phyloP scores from a whole-genome alignment of 30 jellyfish, hydroid and myxozoan species.

The Hydractinia symbiolongicarpus region DNA sequence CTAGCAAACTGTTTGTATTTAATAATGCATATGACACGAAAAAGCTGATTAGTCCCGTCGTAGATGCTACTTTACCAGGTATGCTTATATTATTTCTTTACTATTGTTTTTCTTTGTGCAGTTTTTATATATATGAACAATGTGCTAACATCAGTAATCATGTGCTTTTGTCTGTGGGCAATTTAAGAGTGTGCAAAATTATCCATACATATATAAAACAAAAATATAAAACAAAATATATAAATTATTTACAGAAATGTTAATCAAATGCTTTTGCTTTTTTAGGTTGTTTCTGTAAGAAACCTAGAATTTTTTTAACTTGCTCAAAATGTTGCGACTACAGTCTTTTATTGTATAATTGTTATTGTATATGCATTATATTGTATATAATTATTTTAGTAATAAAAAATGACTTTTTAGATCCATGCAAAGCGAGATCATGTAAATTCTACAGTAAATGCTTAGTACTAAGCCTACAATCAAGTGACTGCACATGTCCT shows the following conservation, averaged over 20 bases:
- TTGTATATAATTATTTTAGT: conserved; percentile 5
- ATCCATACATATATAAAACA: no score
- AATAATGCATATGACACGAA: neutral
- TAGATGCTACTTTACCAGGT: neutral
- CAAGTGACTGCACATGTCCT: conserved; percentile 64
- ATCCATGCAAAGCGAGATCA: neutral
- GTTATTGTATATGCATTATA: neutral
- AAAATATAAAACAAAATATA: no score
- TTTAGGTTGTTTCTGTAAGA: no score
- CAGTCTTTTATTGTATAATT: neutral
- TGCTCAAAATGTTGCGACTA: no score
- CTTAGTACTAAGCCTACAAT: conserved; percentile 20
- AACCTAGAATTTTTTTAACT: no score
- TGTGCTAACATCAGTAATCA: no score
- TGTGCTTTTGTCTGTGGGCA: no score
- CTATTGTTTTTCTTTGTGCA: no score
- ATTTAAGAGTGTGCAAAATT: no score
- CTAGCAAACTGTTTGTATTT: neutral
- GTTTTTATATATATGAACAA: no score
- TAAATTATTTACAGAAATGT: no score
- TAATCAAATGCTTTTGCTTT: no score
- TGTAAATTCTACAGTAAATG: conserved; percentile 5
- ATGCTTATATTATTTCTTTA: neutral
- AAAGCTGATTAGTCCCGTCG: neutral
- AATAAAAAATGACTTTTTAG: neutral